Conservation (phyloP, 2,888 invertebrate species). For the Cyclophora albipunctata region DNA sequence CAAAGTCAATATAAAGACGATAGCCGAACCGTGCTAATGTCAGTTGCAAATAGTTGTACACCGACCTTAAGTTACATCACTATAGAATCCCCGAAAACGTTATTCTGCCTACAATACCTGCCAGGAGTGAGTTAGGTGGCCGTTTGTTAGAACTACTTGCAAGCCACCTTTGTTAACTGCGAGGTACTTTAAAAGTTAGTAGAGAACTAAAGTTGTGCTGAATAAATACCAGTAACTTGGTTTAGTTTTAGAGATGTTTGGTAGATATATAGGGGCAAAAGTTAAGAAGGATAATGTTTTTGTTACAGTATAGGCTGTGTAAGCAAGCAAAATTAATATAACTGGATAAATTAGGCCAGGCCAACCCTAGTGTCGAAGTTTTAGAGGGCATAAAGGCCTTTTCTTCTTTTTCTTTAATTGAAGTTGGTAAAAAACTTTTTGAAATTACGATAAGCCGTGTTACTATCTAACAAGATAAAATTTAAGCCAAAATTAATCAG, state of each 20-base stretch:
- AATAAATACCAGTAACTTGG: constrained; percentile 38
- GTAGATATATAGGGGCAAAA: constrained; percentile 32
- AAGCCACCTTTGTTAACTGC: constrained; percentile 40
- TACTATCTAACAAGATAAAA: no score
- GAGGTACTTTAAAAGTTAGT: constrained; percentile 42
- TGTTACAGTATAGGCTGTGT: no score
- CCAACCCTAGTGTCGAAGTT: no score
- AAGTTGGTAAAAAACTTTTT: no score
- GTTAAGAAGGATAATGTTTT: background rate
- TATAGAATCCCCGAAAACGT: background rate
- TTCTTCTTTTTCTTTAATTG: no score
- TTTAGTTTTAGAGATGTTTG: constrained; percentile 25
- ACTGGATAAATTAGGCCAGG: no score
- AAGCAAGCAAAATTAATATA: no score
- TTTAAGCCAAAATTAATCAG: no score
- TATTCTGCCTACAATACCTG: background rate
- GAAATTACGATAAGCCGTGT: no score
- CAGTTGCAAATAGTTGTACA: constrained; percentile 2
- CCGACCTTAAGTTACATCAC: background rate
- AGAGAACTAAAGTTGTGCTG: constrained; percentile 31
- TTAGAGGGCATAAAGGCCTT: no score
- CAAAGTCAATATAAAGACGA: no score
- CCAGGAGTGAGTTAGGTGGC: constrained; percentile 14
- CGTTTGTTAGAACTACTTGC: constrained; percentile 37
- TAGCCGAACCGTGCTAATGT: constrained; percentile 19